A percentile compares a stretch with the other conserved stretches of the same genome.
Evolutionary conservation across 2,797 vertebrate genomes (phyloP).

Genomic region (Peromyscus aztecus): DNA sequence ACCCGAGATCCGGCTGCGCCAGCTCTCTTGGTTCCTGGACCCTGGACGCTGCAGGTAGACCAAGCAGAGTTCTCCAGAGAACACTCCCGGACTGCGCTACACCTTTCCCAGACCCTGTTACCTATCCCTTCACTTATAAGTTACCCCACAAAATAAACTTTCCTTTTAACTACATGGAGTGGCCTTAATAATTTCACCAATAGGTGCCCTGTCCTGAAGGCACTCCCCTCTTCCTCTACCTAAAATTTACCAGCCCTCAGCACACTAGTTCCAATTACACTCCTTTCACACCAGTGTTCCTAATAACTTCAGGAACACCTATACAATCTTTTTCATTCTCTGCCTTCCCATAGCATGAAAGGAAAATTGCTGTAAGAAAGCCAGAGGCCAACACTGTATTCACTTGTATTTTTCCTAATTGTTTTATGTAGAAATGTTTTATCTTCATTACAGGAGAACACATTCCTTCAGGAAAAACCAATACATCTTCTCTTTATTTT

Average conservation of each 20-base stretch:
- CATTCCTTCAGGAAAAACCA: slow-evolving; percentile 37
- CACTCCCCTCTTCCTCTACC: not conserved
- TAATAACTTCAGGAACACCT: not conserved
- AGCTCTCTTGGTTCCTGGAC: too few species aligned
- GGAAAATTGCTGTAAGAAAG: not conserved
- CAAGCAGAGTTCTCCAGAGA: too few species aligned
- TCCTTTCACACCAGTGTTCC: not conserved
- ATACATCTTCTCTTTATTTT: slow-evolving; percentile 50
- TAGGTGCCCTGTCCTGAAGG: not conserved
- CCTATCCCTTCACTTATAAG: too few species aligned
- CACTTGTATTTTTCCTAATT: slow-evolving; percentile 55
- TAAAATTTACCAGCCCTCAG: not conserved
- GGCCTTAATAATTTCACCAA: too few species aligned
- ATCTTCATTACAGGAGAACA: slow-evolving; percentile 51
- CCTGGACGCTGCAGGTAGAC: too few species aligned
- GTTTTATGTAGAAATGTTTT: slow-evolving; percentile 61
- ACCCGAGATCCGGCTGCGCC: too few species aligned
- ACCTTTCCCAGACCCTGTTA: too few species aligned
- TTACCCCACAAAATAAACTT: too few species aligned
- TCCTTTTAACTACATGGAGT: too few species aligned
- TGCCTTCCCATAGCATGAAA: not conserved
- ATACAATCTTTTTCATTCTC: not conserved
- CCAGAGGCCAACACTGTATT: not conserved
- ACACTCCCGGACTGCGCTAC: too few species aligned
- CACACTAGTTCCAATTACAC: not conserved